Base-by-base conservation (phyloP, 2,888 invertebrate genomes). In the Polydrusus cervinus region DNA sequence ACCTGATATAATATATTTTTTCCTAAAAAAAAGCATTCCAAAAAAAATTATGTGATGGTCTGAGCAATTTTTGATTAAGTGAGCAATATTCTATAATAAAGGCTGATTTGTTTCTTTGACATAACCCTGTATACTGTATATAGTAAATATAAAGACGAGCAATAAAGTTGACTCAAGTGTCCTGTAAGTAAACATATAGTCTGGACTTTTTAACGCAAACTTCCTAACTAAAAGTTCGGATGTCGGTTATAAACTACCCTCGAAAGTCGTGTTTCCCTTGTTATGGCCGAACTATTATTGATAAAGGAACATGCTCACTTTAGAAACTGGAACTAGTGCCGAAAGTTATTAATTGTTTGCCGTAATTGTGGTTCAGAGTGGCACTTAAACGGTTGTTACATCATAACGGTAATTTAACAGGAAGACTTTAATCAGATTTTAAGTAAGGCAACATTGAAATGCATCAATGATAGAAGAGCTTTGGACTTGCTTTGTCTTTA, bases 261-360 rank as follows among this genome's bases (percentile, higher is more conserved):
- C 5, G 47, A 43, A 70, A 70, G 61, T 34, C 18, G 38, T 61
- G 61, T 70, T 65, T 71, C 45, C n/a, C 71, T 65, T 65, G 55
- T 65, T 71, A 71, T 34, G 55, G 71, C 40, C 64, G 30, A 71
- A 60, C 40, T 65, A 55, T 71, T 71, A 71, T 71, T 30, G 65
- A 71, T 62, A 71, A 71, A 60, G 51, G 62, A 38, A 38, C 47
- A 20, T 49, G 45, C 25, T 53, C 57, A 60, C 64, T 64, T 47
- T 16, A 47, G 38, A 51, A 45, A 49, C 66, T 66, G 34, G 66
- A 64, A 64, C 43, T 61, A 14, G 30, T 64, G 49, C 64, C 18
- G 18, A n/a, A 49, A 64, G 64, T 64, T 64, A 34, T 47, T 64
- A 64, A 47, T 64, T 64, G 64, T 64, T 64, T 34, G 64, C 3